phyloP scores from a whole-genome alignment of 1,140 invertebrate species.

The Ericerus pela region DNA sequence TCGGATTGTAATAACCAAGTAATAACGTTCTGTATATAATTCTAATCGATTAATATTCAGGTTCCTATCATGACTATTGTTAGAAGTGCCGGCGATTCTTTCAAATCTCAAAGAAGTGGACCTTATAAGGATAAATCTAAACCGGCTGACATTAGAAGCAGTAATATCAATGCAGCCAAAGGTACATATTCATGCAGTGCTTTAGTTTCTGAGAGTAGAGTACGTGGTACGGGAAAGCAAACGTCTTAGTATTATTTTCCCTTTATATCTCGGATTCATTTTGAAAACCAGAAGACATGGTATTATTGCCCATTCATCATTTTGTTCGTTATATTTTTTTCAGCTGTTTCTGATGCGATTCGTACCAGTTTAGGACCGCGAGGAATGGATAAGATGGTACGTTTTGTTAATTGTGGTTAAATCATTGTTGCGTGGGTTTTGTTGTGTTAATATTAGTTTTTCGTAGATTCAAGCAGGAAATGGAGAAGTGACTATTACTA shows the following conservation, averaged over 20 bases:
- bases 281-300: too few relatives aligned
- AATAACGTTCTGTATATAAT: too few relatives aligned
- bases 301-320: too few relatives aligned
- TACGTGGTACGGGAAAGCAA: too few relatives aligned
- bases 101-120: slow-evolving; percentile 11
- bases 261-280: too few relatives aligned
- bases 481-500: slow-evolving; percentile 98
- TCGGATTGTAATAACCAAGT: too few relatives aligned
- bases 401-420: slow-evolving; percentile 12
- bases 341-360: slow-evolving; percentile 96
- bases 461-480: slow-evolving; percentile 82
- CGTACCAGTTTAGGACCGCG: slow-evolving; percentile 93
- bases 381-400: slow-evolving; percentile 99
- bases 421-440: background rate
- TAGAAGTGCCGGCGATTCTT: slow-evolving; percentile 14
- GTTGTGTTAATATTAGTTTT: too few relatives aligned
- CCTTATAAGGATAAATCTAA: slow-evolving; percentile 19
- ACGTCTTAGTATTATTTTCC: too few relatives aligned
- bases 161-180: slow-evolving; percentile 97
- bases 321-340: slow-evolving; percentile 35
- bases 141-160: slow-evolving; percentile 30
- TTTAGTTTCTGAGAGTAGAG: too few relatives aligned
- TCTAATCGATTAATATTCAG: too few relatives aligned
- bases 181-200: too few relatives aligned
- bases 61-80: slow-evolving; percentile 16